phyloP scores from a whole-genome alignment of 2,797 vertebrate genomes.

The Sebastes hopkinsi region DNA sequence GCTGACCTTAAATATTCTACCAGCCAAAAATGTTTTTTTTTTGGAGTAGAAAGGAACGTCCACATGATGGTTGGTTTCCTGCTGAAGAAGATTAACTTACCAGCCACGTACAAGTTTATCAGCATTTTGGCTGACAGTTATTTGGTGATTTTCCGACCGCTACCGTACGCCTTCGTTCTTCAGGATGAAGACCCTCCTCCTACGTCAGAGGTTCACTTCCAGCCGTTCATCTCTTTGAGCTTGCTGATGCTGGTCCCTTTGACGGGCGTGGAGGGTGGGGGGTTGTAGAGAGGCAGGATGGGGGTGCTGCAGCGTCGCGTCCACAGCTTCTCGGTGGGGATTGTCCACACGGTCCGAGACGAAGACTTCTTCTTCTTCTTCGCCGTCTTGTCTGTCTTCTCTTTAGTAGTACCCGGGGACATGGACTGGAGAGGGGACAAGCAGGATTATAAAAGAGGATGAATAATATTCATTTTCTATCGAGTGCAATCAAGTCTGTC shows the following conservation, averaged over 20 bases:
- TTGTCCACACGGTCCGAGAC: constrained; percentile 69
- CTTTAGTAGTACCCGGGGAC: constrained; percentile 61
- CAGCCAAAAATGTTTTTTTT: constrained; percentile 29
- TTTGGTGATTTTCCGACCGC: constrained; percentile 28
- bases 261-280: constrained; percentile 65
- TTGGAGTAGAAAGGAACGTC: constrained; percentile 47
- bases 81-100: constrained; percentile 55
- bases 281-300: constrained; percentile 73
- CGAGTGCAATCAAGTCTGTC: neutral
- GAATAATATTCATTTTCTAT: neutral
- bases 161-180: neutral
- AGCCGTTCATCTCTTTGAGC: constrained; percentile 79
- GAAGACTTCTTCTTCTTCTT: constrained; percentile 50
- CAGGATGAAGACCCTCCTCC: neutral
- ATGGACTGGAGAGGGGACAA: constrained; percentile 66
- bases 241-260: constrained; percentile 74
- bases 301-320: constrained; percentile 60
- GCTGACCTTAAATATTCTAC: constrained; percentile 55
- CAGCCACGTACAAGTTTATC: constrained; percentile 58
- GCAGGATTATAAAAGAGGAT: neutral
- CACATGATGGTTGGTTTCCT: constrained; percentile 56
- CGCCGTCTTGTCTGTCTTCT: constrained; percentile 56
- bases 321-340: constrained; percentile 73
- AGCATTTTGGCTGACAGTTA: constrained; percentile 33
- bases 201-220: constrained; percentile 66